phyloP scores from a whole-genome alignment of 2,888 invertebrate species.

The Phalera bucephala region DNA sequence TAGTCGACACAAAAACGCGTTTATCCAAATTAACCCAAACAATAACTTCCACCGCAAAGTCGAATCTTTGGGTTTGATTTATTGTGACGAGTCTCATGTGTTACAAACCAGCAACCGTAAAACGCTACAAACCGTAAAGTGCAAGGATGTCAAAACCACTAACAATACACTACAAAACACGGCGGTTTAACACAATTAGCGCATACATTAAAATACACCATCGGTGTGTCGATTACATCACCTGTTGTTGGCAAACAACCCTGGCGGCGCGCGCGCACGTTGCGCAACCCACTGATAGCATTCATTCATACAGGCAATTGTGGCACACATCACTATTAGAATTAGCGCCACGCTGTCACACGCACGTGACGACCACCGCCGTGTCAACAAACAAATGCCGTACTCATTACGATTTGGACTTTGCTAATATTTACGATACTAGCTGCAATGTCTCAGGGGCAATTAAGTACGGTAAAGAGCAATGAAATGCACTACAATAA shows the following conservation, averaged over 20 bases:
- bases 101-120: background rate
- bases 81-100: background rate
- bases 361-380: background rate
- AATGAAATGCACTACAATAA: too few relatives aligned
- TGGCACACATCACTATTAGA: background rate
- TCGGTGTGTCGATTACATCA: background rate
- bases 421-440: background rate
- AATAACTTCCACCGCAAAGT: too few relatives aligned
- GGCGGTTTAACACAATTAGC: background rate
- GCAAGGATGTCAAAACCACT: background rate
- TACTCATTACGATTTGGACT: background rate
- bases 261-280: conserved; percentile 1
- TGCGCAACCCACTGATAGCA: background rate
- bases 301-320: background rate
- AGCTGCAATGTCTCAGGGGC: too few relatives aligned
- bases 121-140: background rate
- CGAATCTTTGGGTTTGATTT: too few relatives aligned
- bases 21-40: too few relatives aligned
- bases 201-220: background rate
- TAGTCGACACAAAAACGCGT: too few relatives aligned
- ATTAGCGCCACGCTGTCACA: background rate
- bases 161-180: background rate
- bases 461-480: too few relatives aligned
- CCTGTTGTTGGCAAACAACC: conserved; percentile 1
- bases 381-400: background rate